Conservation (phyloP, 2,797 vertebrate genomes). For the Hylomyscus alleni region DNA sequence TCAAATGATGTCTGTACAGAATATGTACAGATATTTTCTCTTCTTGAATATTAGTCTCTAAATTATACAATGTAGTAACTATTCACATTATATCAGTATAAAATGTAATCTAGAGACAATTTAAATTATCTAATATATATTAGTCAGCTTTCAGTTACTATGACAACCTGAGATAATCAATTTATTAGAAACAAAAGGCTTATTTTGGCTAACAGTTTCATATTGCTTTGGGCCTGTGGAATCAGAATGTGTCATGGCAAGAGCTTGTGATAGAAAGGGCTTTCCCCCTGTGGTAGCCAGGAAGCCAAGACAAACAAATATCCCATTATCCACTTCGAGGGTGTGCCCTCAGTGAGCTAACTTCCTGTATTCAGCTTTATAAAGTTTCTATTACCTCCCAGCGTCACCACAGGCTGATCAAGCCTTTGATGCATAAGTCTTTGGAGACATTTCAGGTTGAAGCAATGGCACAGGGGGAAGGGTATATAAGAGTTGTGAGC, state of each 20-base stretch:
- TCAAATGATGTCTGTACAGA: neutral
- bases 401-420: neutral
- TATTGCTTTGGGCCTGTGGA: neutral
- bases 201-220: neutral
- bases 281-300: neutral
- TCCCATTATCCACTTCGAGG: neutral
- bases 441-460: neutral
- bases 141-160: neutral
- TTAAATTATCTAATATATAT: neutral
- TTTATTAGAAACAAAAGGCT: neutral
- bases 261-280: neutral
- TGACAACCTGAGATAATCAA: neutral
- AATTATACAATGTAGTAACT: neutral
- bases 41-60: neutral
- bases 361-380: neutral
- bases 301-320: neutral
- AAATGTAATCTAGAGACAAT: neutral
- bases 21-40: neutral
- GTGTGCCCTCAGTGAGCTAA: neutral
- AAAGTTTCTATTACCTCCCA: neutral
- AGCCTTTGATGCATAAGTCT: neutral
- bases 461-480: too few relatives aligned
- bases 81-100: neutral
- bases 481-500: neutral
- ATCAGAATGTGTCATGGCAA: neutral